phyloP scores from a whole-genome alignment of 2,888 invertebrate species.

The Xylophagus ater region DNA sequence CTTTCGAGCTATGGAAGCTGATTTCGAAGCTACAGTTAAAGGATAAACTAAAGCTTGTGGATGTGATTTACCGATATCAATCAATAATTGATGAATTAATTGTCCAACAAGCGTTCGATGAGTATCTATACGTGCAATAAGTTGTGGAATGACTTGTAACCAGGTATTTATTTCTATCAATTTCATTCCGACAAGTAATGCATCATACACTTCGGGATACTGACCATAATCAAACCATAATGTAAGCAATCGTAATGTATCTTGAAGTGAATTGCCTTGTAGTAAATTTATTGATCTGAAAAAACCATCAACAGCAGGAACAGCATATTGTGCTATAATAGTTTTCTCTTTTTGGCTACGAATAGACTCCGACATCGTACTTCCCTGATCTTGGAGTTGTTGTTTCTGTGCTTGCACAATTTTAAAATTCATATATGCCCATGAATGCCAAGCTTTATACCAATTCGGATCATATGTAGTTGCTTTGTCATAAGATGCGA shows the following conservation, averaged over 20 bases:
- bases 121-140: constrained; percentile 96
- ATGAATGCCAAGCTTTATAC: constrained; percentile 98
- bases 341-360: constrained; percentile 30
- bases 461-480: constrained; percentile 50
- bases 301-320: constrained; percentile 91
- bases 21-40: constrained; percentile 92
- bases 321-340: constrained; percentile 62
- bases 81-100: constrained; percentile 82
- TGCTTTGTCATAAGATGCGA: constrained; percentile 38
- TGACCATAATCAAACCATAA: constrained; percentile 98
- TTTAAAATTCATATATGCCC: constrained; percentile 97
- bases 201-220: constrained; percentile 85
- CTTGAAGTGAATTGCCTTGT: constrained; percentile 87
- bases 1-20: constrained; percentile 70
- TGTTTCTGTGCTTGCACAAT: constrained; percentile 46
- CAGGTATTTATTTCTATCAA: constrained; percentile 95
- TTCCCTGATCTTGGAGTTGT: constrained; percentile 27
- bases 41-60: constrained; percentile 97
- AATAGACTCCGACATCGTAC: constrained; percentile 26
- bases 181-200: constrained; percentile 82
- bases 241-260: constrained; percentile 87
- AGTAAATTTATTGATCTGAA: constrained; percentile 90
- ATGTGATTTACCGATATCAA: constrained; percentile 95
- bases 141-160: constrained; percentile 97
- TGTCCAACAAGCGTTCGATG: constrained; percentile 78